Percentiles rank a stretch among this genome's conserved stretches.
Evolutionary conservation across 1,140 invertebrate species (phyloP).

Genomic region (Drosophila athabasca): DNA sequence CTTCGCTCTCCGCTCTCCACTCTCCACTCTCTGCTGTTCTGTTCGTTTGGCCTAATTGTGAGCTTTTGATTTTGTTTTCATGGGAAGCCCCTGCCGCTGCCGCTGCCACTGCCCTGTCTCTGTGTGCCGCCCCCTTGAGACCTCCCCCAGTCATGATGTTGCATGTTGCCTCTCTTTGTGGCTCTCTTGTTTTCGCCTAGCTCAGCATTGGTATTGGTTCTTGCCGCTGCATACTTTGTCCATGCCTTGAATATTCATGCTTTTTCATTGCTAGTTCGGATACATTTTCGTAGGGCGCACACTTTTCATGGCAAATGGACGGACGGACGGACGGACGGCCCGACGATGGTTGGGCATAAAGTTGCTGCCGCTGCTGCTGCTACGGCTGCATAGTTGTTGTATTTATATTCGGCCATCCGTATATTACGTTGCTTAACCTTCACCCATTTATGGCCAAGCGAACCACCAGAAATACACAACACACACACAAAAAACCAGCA

Average conservation of each 20-base stretch:
- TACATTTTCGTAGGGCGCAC: conserved; percentile 26
- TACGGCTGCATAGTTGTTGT: conserved; percentile 44
- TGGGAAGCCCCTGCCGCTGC: conserved; percentile 40
- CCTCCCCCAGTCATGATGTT: not conserved
- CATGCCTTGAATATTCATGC: conserved; percentile 67
- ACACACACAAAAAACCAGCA: conserved; percentile 9
- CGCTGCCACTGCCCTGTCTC: not conserved
- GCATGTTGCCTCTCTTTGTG: conserved; percentile 12
- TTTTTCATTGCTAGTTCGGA: conserved; percentile 21
- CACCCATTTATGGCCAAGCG: conserved; percentile 60
- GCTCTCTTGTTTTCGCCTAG: conserved; percentile 40
- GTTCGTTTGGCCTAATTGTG: conserved; percentile 76
- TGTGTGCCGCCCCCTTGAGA: not conserved
- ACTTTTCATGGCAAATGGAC: conserved; percentile 28
- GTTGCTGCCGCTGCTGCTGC: conserved; percentile 36
- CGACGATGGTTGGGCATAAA: conserved; percentile 10
- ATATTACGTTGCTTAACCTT: conserved; percentile 74
- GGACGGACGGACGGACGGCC: no score
- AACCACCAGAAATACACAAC: conserved; percentile 29
- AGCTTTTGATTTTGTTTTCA: conserved; percentile 79
- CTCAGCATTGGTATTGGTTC: conserved; percentile 53
- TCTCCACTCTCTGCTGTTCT: not conserved
- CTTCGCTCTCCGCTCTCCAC: not conserved
- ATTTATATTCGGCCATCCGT: conserved; percentile 59
- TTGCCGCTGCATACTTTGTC: conserved; percentile 58